A percentile compares a stretch with the other conserved stretches of the same genome.
phyloP scores from a whole-genome alignment of 2,888 invertebrate species.

The Dorcus parallelipipedus region DNA sequence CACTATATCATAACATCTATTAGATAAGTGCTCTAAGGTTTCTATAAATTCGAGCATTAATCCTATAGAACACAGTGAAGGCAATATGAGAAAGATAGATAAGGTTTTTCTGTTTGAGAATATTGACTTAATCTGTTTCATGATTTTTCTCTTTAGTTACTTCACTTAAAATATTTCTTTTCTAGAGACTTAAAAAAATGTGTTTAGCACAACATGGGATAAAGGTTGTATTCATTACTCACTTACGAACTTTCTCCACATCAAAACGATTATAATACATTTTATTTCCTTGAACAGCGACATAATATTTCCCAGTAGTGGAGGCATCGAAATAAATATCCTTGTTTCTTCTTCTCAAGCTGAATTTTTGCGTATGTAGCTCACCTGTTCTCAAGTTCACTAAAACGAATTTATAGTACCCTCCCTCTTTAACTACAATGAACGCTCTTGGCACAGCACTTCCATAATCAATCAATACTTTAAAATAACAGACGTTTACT shows the following conservation, averaged over 20 bases:
- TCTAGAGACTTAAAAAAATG: too few relatives aligned
- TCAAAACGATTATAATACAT: slow-evolving; percentile 25
- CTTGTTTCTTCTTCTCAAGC: not conserved
- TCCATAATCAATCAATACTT: not conserved
- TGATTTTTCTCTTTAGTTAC: too few relatives aligned
- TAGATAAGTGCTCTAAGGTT: too few relatives aligned
- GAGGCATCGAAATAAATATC: slow-evolving; percentile 27
- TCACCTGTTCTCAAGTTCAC: slow-evolving; percentile 11
- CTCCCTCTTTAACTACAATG: not conserved
- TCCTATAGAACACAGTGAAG: too few relatives aligned
- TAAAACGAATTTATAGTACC: slow-evolving; percentile 5
- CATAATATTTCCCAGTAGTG: slow-evolving; percentile 29
- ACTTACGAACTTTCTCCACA: slow-evolving; percentile 3
- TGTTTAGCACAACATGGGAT: not conserved
- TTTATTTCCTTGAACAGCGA: slow-evolving; percentile 26
- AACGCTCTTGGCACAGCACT: not conserved
- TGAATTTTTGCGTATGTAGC: slow-evolving; percentile 1
- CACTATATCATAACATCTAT: too few relatives aligned
- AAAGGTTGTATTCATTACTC: not conserved
- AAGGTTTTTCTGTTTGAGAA: too few relatives aligned
- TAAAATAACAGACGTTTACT: slow-evolving; percentile 1
- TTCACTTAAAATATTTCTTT: too few relatives aligned
- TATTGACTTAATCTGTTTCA: too few relatives aligned
- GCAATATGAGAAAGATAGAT: too few relatives aligned
- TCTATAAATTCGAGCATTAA: too few relatives aligned